phyloP scores from a whole-genome alignment of 2,113 vertebrate genomes.

The Phylloscopus whistleri region DNA sequence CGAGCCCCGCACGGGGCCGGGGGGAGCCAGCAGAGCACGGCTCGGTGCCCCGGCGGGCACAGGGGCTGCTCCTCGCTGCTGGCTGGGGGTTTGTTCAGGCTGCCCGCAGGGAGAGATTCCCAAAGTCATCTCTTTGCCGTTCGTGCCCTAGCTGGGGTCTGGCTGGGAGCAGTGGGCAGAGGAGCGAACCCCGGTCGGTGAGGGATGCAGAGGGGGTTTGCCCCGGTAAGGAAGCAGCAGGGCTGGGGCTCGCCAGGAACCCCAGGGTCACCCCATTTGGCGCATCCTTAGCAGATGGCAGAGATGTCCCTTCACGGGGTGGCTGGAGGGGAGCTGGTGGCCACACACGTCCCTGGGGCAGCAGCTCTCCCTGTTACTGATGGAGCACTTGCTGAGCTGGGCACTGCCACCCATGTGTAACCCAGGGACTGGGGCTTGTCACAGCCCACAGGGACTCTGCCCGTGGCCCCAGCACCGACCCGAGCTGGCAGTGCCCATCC shows the following conservation, averaged over 20 bases:
- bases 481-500: not conserved
- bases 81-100: fast-evolving
- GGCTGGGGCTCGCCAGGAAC: not conserved
- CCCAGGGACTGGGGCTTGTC: not conserved
- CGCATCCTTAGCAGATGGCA: not conserved
- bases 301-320: not conserved
- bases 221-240: not conserved
- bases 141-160: not conserved
- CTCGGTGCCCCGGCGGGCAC: not conserved
- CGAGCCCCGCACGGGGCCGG: not conserved
- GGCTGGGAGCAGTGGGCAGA: not conserved
- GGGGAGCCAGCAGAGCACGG: not conserved
- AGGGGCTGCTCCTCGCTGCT: not conserved
- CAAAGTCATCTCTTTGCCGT: not conserved
- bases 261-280: not conserved
- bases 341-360: not conserved
- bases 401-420: not conserved
- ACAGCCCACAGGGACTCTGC: not conserved
- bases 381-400: not conserved
- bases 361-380: fast-evolving
- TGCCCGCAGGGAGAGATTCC: fast-evolving
- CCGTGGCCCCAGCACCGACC: not conserved
- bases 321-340: not conserved
- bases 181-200: fast-evolving
- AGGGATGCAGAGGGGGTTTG: not conserved